Base-by-base conservation (phyloP, 2,888 invertebrate genomes). In the Leptopilina drosophilae region DNA sequence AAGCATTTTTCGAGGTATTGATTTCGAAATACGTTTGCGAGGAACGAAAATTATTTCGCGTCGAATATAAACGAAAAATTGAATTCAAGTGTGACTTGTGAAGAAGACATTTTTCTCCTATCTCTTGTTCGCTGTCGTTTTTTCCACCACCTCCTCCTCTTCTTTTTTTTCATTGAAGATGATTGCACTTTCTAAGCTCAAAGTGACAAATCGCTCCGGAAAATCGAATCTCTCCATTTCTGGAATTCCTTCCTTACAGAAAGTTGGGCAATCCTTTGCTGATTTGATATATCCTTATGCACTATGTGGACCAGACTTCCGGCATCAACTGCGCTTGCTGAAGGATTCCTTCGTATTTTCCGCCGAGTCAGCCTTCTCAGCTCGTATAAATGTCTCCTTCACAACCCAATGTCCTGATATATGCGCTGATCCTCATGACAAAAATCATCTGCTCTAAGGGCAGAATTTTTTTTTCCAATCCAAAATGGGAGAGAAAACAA, bases 171-270 rank as follows among this genome's bases (percentile, higher is more conserved):
- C 26, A 40, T 6, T 53, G 56, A 73, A 73, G 73, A 73, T 56
- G 73, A 73, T 73, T 56, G 56, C 73, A 73, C 73, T 73, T 73
- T 73, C 53, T 53, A 53, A 53, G 73, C 73, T 73, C 56, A 56
- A 40, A 73, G 73, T 73, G 73, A 56, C 56, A 73, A 73, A 73
- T 73, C 73, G 73, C 53, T 56, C 40, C n/a, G 73, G 56, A 56
- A 56, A 73, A 73, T 73, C 73, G 73, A 56, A 73, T 73, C n/a
- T 56, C 56, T 40, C 56, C 33, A 56, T 73, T 73, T 73, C 53
- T 56, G 8, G 33, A 73, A 73, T 73, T 73, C 73, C 33, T 40
- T 20, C 56, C 73, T 73, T 49, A n/a, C 56, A 73, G 73, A 73
- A 53, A 73, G 56, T 73, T 73, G 73, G 33, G 73, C 73, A 73